Conservation (phyloP, 2,797 vertebrate genomes). For the Danionella dracula region DNA sequence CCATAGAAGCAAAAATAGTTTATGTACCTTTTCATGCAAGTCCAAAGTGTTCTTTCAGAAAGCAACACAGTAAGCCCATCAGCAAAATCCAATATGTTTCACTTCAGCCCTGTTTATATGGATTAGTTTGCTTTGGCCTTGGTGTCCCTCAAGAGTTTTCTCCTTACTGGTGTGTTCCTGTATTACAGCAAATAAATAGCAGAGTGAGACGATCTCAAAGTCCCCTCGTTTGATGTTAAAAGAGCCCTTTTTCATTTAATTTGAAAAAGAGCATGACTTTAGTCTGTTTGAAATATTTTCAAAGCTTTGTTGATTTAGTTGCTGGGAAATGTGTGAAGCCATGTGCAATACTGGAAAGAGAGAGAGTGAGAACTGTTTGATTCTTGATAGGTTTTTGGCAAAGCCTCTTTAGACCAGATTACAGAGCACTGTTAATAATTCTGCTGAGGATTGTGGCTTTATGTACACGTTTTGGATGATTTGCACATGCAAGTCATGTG, state of each 20-base stretch:
- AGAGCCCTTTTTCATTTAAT: conserved; percentile 24
- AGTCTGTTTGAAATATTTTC: conserved; percentile 45
- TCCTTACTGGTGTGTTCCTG: background rate
- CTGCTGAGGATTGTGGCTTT: conserved; percentile 5
- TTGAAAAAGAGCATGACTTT: conserved; percentile 33
- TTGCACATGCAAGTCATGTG: background rate
- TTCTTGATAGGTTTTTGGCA: conserved; percentile 37
- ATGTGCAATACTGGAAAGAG: conserved; percentile 40
- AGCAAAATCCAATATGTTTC: conserved; percentile 11
- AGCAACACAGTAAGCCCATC: background rate
- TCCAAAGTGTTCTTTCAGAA: conserved; percentile 14
- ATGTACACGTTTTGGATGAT: background rate
- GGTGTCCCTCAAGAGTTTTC: background rate
- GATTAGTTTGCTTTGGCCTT: background rate
- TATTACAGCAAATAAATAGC: conserved; percentile 11
- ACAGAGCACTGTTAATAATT: background rate
- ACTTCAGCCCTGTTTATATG: conserved; percentile 16
- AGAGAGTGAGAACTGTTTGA: conserved; percentile 8
- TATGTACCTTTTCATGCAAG: background rate
- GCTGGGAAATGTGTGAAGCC: conserved; percentile 51
- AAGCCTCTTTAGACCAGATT: conserved; percentile 7
- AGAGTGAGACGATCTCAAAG: background rate
- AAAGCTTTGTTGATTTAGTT: conserved; percentile 47
- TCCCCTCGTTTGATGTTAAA: conserved; percentile 30
- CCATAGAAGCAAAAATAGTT: too few relatives aligned